Conservation (phyloP, 2,113 vertebrate genomes). For the Ctenodactylus gundi region DNA sequence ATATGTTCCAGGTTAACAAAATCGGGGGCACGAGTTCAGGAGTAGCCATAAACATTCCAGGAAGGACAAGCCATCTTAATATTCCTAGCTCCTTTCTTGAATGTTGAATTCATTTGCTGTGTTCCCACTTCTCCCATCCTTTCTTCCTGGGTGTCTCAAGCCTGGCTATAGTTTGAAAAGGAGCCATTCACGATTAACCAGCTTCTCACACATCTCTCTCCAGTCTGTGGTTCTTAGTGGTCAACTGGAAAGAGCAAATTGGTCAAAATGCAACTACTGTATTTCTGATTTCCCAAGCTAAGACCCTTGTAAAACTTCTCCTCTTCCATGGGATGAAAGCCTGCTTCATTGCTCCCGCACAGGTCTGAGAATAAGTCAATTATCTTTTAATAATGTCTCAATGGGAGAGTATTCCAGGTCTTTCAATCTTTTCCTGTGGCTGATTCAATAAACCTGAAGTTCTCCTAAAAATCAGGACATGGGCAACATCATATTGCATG, state of each 20-base stretch:
- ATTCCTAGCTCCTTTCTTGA: background rate
- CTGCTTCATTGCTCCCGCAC: background rate
- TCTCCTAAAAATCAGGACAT: background rate
- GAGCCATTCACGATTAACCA: background rate
- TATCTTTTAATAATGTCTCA: background rate
- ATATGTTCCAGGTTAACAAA: background rate
- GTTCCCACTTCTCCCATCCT: too few species aligned
- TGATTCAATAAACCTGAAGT: background rate
- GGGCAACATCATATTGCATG: accelerated
- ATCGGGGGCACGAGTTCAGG: background rate
- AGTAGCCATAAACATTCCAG: accelerated
- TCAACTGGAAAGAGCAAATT: background rate
- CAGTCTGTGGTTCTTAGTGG: background rate
- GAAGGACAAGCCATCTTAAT: accelerated
- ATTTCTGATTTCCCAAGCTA: background rate
- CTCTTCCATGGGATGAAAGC: background rate
- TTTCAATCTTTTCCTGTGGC: background rate
- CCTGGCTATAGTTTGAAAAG: background rate
- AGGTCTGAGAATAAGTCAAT: background rate
- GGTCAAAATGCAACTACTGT: background rate
- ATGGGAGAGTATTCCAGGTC: background rate
- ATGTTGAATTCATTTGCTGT: background rate
- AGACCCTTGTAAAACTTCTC: background rate
- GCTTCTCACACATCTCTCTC: background rate
- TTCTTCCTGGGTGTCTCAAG: background rate